Percentiles rank a stretch among this genome's conserved stretches.
Conservation (phyloP, 2,797 vertebrate species). For the Champsocephalus gunnari region DNA sequence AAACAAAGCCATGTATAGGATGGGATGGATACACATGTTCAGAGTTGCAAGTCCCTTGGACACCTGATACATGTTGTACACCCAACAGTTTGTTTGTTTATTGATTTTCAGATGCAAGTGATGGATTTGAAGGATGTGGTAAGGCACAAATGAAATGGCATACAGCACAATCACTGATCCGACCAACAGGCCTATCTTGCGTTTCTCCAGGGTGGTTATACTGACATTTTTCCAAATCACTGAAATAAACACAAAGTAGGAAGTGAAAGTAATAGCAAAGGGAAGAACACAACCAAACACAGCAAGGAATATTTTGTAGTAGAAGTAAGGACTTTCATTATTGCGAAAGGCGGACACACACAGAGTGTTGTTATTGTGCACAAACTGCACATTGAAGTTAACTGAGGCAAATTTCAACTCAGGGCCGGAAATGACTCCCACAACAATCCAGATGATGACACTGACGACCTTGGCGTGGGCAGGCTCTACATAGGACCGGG, state of each 20-base stretch:
- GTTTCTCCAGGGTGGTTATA: slow-evolving; percentile 78
- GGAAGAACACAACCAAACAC: slow-evolving; percentile 84
- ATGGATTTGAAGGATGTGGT: slow-evolving; percentile 77
- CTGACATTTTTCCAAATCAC: slow-evolving; percentile 79
- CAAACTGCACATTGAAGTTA: accelerated
- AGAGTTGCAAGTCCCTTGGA: slow-evolving; percentile 83
- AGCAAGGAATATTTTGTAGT: slow-evolving; percentile 78
- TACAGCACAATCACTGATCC: slow-evolving; percentile 80
- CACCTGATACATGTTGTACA: slow-evolving; percentile 78
- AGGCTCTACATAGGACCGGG: slow-evolving; percentile 71
- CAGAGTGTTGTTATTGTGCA: accelerated
- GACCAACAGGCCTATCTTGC: slow-evolving; percentile 82
- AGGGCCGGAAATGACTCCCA: slow-evolving; percentile 78
- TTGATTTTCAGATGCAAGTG: slow-evolving; percentile 45
- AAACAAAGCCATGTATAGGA: slow-evolving; percentile 87
- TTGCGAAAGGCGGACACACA: slow-evolving; percentile 72
- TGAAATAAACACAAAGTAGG: slow-evolving; percentile 79
- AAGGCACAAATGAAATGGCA: slow-evolving; percentile 86
- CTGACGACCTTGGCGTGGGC: slow-evolving; percentile 78
- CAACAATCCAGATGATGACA: slow-evolving; percentile 74
- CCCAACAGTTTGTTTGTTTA: accelerated
- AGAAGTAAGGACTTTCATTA: slow-evolving; percentile 25
- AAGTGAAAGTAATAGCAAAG: slow-evolving; percentile 83
- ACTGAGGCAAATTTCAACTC: slow-evolving; percentile 77
- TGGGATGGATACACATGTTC: slow-evolving; percentile 89